Evolutionary conservation across 2,888 invertebrate species (phyloP).

Genomic region (Caenorhabditis wallacei): DNA sequence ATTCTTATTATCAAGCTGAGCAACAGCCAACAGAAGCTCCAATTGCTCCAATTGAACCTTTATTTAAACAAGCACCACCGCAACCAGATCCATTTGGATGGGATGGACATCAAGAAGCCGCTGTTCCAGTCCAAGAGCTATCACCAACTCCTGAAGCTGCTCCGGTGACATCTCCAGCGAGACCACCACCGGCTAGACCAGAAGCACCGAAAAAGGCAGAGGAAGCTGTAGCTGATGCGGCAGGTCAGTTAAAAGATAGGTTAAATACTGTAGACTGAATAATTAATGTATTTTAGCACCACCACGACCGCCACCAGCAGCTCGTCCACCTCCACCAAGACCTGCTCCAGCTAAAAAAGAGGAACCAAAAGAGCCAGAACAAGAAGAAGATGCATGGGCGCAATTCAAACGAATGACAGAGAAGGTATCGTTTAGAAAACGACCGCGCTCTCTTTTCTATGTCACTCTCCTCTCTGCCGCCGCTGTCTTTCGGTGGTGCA

Average conservation of each 20-base stretch:
- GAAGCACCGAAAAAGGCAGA: constrained; percentile 62
- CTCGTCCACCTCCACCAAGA: constrained; percentile 72
- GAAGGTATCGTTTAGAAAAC: constrained; percentile 68
- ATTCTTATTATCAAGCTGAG: constrained; percentile 26
- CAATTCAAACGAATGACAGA: constrained; percentile 82
- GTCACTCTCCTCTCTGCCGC: background rate
- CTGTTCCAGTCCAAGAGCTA: constrained; percentile 24
- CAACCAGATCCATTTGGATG: constrained; percentile 78
- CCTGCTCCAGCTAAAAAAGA: constrained; percentile 63
- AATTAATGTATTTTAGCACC: constrained; percentile 51
- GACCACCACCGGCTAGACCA: constrained; percentile 70
- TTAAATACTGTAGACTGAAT: background rate
- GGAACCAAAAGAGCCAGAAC: constrained; percentile 67
- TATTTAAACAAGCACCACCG: constrained; percentile 67
- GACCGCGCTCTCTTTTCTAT: background rate
- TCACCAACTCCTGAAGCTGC: constrained; percentile 44
- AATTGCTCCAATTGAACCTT: constrained; percentile 50
- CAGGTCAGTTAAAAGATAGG: constrained; percentile 3
- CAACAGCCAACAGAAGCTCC: constrained; percentile 8
- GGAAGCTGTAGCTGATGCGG: constrained; percentile 2
- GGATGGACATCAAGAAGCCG: constrained; percentile 63
- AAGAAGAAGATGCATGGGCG: constrained; percentile 83
- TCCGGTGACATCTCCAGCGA: constrained; percentile 35
- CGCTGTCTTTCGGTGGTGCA: constrained; percentile 43
- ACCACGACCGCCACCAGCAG: constrained; percentile 68